phyloP scores from a whole-genome alignment of 2,797 vertebrate species.

The Urophycis tenuis region DNA sequence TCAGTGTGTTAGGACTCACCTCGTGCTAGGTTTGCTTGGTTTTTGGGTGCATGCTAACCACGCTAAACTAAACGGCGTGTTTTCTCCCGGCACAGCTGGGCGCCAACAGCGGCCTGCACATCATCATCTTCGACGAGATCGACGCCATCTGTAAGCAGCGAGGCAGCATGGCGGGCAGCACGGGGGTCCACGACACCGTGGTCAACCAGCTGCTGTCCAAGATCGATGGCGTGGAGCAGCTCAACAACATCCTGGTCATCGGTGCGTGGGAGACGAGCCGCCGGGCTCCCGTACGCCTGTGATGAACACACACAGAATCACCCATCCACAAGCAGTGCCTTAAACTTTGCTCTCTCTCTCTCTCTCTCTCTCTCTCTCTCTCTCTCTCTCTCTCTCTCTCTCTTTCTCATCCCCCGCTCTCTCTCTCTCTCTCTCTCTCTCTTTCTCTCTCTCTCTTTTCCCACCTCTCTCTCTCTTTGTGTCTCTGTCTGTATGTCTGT shows the following conservation, averaged over 20 bases:
- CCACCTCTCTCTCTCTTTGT: slow-evolving; percentile 11
- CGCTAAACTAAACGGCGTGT: background rate
- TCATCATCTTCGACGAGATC: slow-evolving; percentile 97
- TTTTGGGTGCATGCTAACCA: too few species aligned
- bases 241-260: slow-evolving; percentile 97
- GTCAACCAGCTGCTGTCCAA: slow-evolving; percentile 97
- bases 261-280: slow-evolving; percentile 52
- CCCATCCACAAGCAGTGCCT: background rate
- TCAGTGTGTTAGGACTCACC: too few species aligned
- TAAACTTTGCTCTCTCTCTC: background rate
- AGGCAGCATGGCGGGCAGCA: slow-evolving; percentile 94
- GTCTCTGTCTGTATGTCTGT: slow-evolving; percentile 2
- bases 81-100: slow-evolving; percentile 71
- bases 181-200: slow-evolving; percentile 91
- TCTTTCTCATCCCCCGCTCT: background rate
- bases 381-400: background rate
- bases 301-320: background rate
- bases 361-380: background rate
- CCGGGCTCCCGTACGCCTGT: background rate
- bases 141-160: slow-evolving; percentile 97
- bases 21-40: too few species aligned
- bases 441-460: slow-evolving; percentile 3
- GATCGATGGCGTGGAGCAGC: slow-evolving; percentile 94
- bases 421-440: slow-evolving; percentile 3
- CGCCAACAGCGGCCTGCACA: slow-evolving; percentile 93